Percentiles rank a stretch among this genome's conserved stretches.
phyloP scores from a whole-genome alignment of 2,888 invertebrate genomes.

The Helobdella robusta region DNA sequence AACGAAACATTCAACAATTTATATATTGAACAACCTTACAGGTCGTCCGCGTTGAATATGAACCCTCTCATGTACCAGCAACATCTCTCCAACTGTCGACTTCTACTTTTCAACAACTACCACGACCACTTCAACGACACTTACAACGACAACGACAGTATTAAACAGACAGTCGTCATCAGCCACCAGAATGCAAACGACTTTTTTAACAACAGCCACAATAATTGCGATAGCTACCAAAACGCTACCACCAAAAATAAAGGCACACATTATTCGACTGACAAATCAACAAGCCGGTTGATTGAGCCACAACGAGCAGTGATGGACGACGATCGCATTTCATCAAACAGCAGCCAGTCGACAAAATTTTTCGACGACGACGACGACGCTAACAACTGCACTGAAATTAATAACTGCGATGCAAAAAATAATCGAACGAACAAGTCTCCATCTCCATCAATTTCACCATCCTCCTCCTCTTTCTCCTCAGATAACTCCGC shows the following conservation, averaged over 20 bases:
- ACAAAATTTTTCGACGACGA: neutral
- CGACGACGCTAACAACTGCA: neutral
- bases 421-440: no score
- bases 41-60: no score
- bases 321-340: neutral
- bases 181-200: neutral
- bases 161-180: neutral
- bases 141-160: neutral
- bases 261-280: neutral
- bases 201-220: neutral
- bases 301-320: neutral
- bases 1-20: no score
- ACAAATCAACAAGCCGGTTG: neutral
- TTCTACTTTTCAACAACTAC: no score
- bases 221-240: neutral
- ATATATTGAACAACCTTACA: no score
- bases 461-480: neutral
- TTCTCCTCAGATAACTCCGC: neutral
- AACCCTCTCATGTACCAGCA: no score
- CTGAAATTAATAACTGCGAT: no score
- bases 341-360: constrained; percentile 5
- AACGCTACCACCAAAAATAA: neutral
- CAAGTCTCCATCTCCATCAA: no score
- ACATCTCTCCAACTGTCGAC: no score
- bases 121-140: neutral